Conservation (phyloP, 64 coral and sea anemone genomes). For the Stylophora pistillata region DNA sequence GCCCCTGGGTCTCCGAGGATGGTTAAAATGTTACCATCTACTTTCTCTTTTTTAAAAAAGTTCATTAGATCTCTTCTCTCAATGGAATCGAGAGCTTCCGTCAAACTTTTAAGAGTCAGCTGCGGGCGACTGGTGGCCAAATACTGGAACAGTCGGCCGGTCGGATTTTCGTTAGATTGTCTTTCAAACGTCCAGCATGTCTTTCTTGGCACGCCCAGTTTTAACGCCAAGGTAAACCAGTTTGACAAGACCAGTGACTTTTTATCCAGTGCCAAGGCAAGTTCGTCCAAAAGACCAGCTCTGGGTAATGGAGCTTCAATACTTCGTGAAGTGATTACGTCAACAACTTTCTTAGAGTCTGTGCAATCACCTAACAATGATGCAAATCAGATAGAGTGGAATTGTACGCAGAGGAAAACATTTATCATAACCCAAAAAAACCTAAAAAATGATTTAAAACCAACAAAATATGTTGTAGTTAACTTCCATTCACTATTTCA, state of each 20-base stretch:
- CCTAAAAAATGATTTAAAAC: too few relatives aligned
- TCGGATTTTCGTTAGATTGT: not conserved
- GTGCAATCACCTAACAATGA: not conserved
- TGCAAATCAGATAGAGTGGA: not conserved
- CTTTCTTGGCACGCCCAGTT: not conserved
- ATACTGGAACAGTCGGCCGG: not conserved
- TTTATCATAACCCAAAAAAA: too few relatives aligned
- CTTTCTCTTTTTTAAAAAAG: not conserved
- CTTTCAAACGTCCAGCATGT: not conserved
- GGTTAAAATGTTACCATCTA: not conserved
- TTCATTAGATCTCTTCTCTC: not conserved
- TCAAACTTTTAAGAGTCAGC: not conserved
- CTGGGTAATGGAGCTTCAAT: not conserved
- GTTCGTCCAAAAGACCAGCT: not conserved
- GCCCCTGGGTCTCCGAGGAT: too few relatives aligned
- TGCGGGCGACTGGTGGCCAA: not conserved
- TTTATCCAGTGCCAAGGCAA: not conserved
- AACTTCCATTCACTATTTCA: too few relatives aligned
- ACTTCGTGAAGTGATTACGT: not conserved
- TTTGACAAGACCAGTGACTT: not conserved
- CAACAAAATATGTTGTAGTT: too few relatives aligned
- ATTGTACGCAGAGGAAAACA: too few relatives aligned
- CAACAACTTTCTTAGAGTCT: not conserved
- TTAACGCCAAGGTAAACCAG: not conserved
- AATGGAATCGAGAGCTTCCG: not conserved